Evolutionary conservation across 2,888 invertebrate species (phyloP).

Genomic region (Harmothoe impar): DNA sequence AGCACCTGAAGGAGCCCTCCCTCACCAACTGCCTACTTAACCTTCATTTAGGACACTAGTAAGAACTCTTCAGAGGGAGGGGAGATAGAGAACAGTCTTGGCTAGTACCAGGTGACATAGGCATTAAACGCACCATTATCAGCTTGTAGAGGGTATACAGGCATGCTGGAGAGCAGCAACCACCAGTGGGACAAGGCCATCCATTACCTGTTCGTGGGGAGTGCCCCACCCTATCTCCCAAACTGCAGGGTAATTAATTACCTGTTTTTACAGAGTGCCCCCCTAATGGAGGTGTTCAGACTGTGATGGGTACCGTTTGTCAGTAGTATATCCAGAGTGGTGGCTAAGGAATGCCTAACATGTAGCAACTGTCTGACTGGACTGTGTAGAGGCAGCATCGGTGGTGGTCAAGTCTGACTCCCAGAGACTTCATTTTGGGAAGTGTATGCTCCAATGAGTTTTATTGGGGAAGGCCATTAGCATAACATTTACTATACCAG

Average conservation of each 20-base stretch:
- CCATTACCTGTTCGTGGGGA: too few relatives aligned
- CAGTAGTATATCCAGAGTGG: neutral
- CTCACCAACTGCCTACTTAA: too few relatives aligned
- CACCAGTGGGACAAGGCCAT: neutral
- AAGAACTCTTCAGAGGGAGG: neutral
- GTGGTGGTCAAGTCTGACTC: too few relatives aligned
- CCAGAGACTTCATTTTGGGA: too few relatives aligned
- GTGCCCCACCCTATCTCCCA: too few relatives aligned
- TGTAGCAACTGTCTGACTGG: neutral
- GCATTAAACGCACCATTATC: constrained; percentile 35
- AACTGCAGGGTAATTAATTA: neutral
- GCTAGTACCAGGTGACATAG: neutral
- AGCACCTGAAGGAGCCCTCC: too few relatives aligned
- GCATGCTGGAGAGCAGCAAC: neutral
- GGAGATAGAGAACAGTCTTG: neutral
- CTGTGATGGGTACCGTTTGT: neutral
- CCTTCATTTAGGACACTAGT: neutral
- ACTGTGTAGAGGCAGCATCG: neutral
- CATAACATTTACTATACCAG: too few relatives aligned
- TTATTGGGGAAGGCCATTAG: too few relatives aligned
- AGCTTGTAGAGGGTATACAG: neutral
- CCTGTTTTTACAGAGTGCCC: neutral
- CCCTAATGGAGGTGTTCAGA: neutral
- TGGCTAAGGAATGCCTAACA: neutral
- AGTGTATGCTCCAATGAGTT: too few relatives aligned